Evolutionary conservation across 2,888 invertebrate species (phyloP).

Genomic region (Chrysopilus asiliformis): DNA sequence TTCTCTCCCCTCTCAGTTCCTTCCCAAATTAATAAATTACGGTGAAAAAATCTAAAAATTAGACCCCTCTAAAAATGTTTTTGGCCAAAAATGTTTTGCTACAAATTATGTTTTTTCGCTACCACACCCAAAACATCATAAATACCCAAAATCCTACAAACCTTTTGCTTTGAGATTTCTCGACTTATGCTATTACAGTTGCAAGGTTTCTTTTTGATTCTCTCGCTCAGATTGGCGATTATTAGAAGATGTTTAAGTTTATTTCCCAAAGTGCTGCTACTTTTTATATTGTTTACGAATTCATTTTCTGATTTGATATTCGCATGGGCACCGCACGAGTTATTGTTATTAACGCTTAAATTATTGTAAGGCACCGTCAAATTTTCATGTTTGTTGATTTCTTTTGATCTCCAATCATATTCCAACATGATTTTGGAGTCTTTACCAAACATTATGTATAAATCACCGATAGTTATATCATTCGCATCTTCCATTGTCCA

Average conservation of each 20-base stretch:
- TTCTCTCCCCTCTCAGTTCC: too few relatives aligned
- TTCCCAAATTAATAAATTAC: too few relatives aligned
- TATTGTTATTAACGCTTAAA: constrained; percentile 23
- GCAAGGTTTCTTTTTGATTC: constrained; percentile 29
- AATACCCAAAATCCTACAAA: too few relatives aligned
- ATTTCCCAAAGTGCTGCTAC: constrained; percentile 23
- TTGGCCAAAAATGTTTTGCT: too few relatives aligned
- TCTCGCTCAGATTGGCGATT: constrained; percentile 33
- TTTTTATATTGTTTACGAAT: constrained; percentile 17
- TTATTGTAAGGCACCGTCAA: constrained; percentile 14
- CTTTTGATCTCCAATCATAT: constrained; percentile 51
- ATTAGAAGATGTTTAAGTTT: constrained; percentile 33
- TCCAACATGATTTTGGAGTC: constrained; percentile 63
- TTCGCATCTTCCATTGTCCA: constrained; percentile 69
- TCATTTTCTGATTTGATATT: constrained; percentile 22
- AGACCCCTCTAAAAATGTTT: too few relatives aligned
- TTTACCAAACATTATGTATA: constrained; percentile 68
- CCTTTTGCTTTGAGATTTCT: too few relatives aligned
- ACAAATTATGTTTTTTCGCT: too few relatives aligned
- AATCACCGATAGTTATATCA: constrained; percentile 73
- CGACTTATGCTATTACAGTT: constrained; percentile 27
- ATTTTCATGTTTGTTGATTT: constrained; percentile 4
- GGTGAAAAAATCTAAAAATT: too few relatives aligned
- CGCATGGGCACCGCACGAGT: background rate
- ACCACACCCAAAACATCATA: too few relatives aligned